A percentile compares a stretch with the other conserved stretches of the same genome.
Conservation (phyloP, 1,140 invertebrate genomes). For the Homarus americanus region DNA sequence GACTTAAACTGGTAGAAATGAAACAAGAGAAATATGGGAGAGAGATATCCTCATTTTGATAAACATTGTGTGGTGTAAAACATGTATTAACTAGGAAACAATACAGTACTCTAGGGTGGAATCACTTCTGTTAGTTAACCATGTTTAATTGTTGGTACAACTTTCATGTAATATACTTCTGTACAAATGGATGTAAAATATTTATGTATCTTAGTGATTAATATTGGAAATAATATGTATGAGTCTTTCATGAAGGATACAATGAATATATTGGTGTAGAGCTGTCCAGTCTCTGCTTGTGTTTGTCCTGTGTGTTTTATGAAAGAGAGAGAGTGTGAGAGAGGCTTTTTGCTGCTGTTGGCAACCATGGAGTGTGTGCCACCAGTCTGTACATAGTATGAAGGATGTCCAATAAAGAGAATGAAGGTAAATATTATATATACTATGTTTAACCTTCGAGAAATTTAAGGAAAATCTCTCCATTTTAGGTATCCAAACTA, state of each 20-base stretch:
- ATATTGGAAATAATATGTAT: not conserved
- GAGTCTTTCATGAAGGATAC: slow-evolving; percentile 11
- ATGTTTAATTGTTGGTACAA: slow-evolving; percentile 19
- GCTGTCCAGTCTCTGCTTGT: not conserved
- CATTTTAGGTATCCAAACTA: no score
- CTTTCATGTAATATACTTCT: slow-evolving; percentile 15
- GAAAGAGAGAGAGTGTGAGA: not conserved
- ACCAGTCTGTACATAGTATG: not conserved
- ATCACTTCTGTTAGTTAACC: not conserved
- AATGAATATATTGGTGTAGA: not conserved
- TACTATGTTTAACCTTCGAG: no score
- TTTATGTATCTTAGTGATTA: slow-evolving; percentile 13
- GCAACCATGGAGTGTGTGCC: not conserved
- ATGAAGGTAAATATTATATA: not conserved
- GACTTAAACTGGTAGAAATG: not conserved
- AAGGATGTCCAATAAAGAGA: slow-evolving; percentile 6
- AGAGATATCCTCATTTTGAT: slow-evolving; percentile 9
- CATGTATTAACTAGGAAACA: not conserved
- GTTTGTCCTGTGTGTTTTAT: not conserved
- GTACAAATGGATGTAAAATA: slow-evolving; percentile 19
- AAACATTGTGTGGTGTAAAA: not conserved
- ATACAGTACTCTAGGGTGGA: not conserved
- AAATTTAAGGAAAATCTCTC: no score
- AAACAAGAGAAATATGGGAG: not conserved
- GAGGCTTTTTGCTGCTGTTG: not conserved